phyloP scores from a whole-genome alignment of 2,888 invertebrate species.

The Thelaira solivaga region DNA sequence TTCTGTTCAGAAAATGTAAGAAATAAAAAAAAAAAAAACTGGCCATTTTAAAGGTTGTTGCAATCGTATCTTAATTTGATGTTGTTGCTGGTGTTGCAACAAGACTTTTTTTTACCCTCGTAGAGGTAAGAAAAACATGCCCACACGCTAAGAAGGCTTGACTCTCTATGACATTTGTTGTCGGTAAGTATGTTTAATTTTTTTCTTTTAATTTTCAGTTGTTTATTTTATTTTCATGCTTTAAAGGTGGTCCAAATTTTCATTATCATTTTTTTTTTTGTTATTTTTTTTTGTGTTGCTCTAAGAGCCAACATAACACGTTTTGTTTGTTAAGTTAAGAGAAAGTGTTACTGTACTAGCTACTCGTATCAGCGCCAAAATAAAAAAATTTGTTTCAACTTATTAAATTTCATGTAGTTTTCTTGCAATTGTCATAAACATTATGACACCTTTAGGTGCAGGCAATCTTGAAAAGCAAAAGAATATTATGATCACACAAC shows the following conservation, averaged over 20 bases:
- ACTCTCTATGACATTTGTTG: conserved; percentile 33
- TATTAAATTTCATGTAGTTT: conserved; percentile 13
- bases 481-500: conserved; percentile 44
- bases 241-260: conserved; percentile 57
- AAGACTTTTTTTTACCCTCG: not conserved
- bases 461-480: conserved; percentile 4
- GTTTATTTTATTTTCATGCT: not conserved
- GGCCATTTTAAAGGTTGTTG: conserved; percentile 33
- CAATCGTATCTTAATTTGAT: conserved; percentile 31
- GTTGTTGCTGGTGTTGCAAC: conserved; percentile 11
- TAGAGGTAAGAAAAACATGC: conserved; percentile 11
- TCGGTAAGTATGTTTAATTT: conserved; percentile 40
- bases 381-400: conserved; percentile 8
- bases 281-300: not conserved
- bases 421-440: conserved; percentile 55
- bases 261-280: conserved; percentile 26
- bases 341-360: not conserved
- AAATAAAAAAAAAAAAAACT: not conserved
- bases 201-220: conserved; percentile 17
- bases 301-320: conserved; percentile 45
- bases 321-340: no score
- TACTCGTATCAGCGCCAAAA: not conserved
- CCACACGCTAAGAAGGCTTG: conserved; percentile 52
- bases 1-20: no score
- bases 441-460: conserved; percentile 54